A percentile compares a stretch with the other conserved stretches of the same genome.
These are phyloP conservation scores for Polyploca ridens DNA, from an alignment of 2,888 invertebrate species.

Conservation along the genomic window DNA sequence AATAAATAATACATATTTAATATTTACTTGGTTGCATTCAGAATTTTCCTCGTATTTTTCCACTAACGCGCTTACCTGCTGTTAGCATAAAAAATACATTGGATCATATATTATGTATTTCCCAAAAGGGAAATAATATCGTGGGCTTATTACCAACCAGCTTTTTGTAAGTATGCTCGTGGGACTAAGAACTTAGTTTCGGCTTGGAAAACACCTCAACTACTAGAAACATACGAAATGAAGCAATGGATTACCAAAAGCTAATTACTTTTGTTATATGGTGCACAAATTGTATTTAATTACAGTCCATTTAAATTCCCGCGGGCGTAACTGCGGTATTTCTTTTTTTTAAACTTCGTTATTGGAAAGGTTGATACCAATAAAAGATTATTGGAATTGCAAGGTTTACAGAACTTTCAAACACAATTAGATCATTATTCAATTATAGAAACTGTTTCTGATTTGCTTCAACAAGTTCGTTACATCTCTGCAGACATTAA, in stretches of 20 bases:
- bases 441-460: neutral
- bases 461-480: too few relatives aligned
- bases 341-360: neutral
- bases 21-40: too few relatives aligned
- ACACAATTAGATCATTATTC: too few relatives aligned
- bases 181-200: neutral
- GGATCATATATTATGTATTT: too few relatives aligned
- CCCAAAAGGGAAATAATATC: neutral
- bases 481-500: too few relatives aligned
- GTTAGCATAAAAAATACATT: too few relatives aligned
- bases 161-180: neutral
- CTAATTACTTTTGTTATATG: neutral
- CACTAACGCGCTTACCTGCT: too few relatives aligned
- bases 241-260: neutral
- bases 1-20: too few relatives aligned
- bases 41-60: too few relatives aligned
- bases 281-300: neutral
- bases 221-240: neutral
- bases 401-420: neutral
- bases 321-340: neutral
- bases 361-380: neutral
- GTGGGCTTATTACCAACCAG: neutral
- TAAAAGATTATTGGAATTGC: neutral
- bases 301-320: conserved; percentile 1
- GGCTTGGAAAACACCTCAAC: neutral